Percentiles rank a stretch among this genome's conserved stretches.
phyloP scores from a whole-genome alignment of 2,888 invertebrate genomes.

The Biston stratarius region DNA sequence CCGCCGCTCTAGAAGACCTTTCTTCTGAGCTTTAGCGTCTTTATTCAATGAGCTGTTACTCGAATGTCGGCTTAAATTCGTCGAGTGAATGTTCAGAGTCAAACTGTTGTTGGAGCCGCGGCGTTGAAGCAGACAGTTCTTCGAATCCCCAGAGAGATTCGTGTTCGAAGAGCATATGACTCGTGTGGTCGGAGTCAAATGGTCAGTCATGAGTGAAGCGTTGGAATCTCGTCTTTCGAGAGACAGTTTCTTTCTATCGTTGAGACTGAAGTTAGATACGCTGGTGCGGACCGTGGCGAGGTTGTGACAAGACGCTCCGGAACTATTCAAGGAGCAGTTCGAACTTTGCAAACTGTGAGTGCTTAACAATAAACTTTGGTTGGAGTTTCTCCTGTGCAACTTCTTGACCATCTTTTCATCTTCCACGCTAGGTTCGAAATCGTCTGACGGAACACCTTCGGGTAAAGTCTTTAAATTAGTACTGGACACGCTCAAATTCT shows the following conservation, averaged over 20 bases:
- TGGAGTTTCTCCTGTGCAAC: slow-evolving; percentile 87
- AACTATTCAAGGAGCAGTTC: slow-evolving; percentile 78
- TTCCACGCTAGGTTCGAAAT: slow-evolving; percentile 82
- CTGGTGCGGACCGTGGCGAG: slow-evolving; percentile 77
- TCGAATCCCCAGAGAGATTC: slow-evolving; percentile 73
- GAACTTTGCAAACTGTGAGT: slow-evolving; percentile 85
- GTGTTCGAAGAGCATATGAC: slow-evolving; percentile 83
- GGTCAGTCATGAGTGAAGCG: slow-evolving; percentile 90
- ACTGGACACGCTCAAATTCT: slow-evolving; percentile 88
- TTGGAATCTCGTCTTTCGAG: slow-evolving; percentile 95
- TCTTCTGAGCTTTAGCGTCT: slow-evolving; percentile 81
- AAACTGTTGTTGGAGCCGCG: slow-evolving; percentile 95
- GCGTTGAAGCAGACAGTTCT: slow-evolving; percentile 91
- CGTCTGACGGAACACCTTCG: slow-evolving; percentile 90
- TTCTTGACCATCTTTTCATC: slow-evolving; percentile 79
- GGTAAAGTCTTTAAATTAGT: slow-evolving; percentile 91
- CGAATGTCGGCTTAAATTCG: slow-evolving; percentile 83
- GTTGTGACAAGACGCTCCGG: slow-evolving; percentile 79
- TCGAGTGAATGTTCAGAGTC: slow-evolving; percentile 90
- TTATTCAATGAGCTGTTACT: slow-evolving; percentile 86
- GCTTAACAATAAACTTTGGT: slow-evolving; percentile 87
- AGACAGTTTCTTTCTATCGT: slow-evolving; percentile 88
- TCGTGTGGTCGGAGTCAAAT: slow-evolving; percentile 72
- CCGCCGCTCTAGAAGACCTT: slow-evolving; percentile 92
- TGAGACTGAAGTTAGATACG: slow-evolving; percentile 79